A percentile compares a stretch with the other conserved stretches of the same genome.
These are phyloP conservation scores for Atlantisia rogersi DNA, from an alignment of 2,113 vertebrate genomes.

Conservation along the genomic window DNA sequence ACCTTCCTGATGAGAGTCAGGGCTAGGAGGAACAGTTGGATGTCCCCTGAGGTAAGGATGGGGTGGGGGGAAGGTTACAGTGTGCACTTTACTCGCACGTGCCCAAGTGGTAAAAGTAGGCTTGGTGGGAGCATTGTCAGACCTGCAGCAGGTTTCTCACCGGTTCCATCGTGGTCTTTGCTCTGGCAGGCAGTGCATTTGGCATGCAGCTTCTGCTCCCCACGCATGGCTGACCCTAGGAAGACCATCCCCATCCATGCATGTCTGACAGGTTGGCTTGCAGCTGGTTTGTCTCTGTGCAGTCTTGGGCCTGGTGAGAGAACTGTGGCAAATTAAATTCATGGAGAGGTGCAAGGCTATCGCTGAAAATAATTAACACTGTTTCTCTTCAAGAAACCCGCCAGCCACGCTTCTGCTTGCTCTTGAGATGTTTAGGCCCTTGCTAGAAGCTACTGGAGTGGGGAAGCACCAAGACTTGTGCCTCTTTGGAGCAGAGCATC, in stretches of 20 bases:
- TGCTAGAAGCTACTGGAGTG: conserved; percentile 39
- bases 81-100: neutral
- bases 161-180: conserved; percentile 35
- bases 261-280: conserved; percentile 64
- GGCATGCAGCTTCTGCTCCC: conserved; percentile 63
- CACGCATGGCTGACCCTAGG: conserved; percentile 52
- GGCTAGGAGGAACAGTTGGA: neutral
- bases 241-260: conserved; percentile 55
- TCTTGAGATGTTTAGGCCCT: conserved; percentile 6
- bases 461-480: conserved; percentile 41
- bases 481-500: neutral
- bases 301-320: conserved; percentile 27
- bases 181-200: conserved; percentile 40
- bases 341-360: conserved; percentile 12
- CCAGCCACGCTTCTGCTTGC: neutral
- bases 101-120: neutral
- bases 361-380: conserved; percentile 41
- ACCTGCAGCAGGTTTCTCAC: conserved; percentile 46
- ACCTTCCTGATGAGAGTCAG: neutral
- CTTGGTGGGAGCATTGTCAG: conserved; percentile 47
- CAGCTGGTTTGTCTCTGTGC: conserved; percentile 57
- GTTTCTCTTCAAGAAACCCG: conserved; percentile 61
- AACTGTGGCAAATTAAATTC: neutral
- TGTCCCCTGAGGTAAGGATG: conserved; percentile 2
- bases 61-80: neutral